These are phyloP conservation scores for Octopus sinensis DNA, from an alignment of 1,140 invertebrate species.

Conservation along the genomic window DNA sequence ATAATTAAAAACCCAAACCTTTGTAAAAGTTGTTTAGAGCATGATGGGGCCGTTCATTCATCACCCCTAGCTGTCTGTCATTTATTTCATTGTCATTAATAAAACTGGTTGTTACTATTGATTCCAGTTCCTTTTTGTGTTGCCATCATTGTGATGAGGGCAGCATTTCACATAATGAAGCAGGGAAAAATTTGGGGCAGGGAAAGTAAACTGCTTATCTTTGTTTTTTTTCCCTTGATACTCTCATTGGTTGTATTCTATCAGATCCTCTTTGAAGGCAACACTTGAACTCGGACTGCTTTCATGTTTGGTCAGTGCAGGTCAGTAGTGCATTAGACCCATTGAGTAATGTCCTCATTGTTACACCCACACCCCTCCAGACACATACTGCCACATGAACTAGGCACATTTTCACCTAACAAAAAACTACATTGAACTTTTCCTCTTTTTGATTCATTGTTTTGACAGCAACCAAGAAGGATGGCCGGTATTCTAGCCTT, in stretches of 20 bases:
- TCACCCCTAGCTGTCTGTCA: neutral
- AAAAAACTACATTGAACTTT: neutral
- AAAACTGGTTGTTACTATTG: slow-evolving; percentile 6
- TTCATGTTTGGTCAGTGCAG: neutral
- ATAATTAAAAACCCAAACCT: neutral
- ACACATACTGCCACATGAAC: neutral
- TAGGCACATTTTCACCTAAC: neutral
- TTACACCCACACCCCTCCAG: neutral
- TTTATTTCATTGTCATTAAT: slow-evolving; percentile 11
- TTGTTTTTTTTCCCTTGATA: neutral
- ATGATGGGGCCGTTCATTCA: neutral
- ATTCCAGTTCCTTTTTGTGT: neutral
- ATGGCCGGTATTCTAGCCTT: neutral
- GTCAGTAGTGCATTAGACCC: neutral
- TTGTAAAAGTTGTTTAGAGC: neutral
- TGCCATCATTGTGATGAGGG: neutral
- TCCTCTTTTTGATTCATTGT: neutral
- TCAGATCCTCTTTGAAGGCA: neutral
- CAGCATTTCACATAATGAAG: neutral
- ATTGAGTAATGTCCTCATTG: neutral
- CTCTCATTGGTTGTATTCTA: neutral
- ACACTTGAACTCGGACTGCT: neutral
- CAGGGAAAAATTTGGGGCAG: neutral
- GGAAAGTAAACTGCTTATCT: neutral
- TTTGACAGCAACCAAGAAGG: neutral